These are phyloP conservation scores for Cenopis cana DNA, from an alignment of 2,888 invertebrate genomes.

Conservation along the genomic window DNA sequence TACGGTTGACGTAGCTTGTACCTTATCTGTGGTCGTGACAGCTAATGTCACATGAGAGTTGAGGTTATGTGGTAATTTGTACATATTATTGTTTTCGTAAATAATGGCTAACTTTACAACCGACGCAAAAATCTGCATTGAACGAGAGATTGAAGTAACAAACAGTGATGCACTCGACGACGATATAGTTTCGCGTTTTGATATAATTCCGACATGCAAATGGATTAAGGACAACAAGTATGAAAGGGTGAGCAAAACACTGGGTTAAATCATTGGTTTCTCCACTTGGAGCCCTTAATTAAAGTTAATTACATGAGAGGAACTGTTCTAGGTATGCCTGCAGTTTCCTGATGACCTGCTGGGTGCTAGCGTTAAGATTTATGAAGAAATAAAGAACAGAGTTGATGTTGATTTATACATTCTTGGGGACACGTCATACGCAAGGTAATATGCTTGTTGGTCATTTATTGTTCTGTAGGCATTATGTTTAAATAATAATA, in stretches of 20 bases:
- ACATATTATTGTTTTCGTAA: conserved; percentile 31
- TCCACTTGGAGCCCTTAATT: background rate
- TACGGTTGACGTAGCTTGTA: background rate
- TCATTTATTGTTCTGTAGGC: background rate
- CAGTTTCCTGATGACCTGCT: conserved; percentile 96
- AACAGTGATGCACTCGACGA: conserved; percentile 53
- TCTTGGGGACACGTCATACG: conserved; percentile 96
- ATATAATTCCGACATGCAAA: conserved; percentile 85
- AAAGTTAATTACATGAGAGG: background rate
- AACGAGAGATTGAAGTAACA: conserved; percentile 71
- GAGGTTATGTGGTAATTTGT: conserved; percentile 18
- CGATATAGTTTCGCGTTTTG: conserved; percentile 80
- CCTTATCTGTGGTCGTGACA: conserved; percentile 19
- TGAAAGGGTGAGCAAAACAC: conserved; percentile 84
- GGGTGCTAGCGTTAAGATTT: conserved; percentile 88
- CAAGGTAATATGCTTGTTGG: conserved; percentile 83
- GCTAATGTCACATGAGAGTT: conserved; percentile 2
- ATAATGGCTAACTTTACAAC: conserved; percentile 81
- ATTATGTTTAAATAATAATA: background rate
- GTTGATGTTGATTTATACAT: conserved; percentile 88
- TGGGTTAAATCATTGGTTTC: background rate
- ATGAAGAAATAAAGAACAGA: conserved; percentile 80
- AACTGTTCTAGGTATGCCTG: conserved; percentile 89
- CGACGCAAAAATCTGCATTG: conserved; percentile 82
- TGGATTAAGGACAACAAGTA: conserved; percentile 90